Evolutionary conservation across 2,113 vertebrate species (phyloP).

Genomic region (Alosa alosa): DNA sequence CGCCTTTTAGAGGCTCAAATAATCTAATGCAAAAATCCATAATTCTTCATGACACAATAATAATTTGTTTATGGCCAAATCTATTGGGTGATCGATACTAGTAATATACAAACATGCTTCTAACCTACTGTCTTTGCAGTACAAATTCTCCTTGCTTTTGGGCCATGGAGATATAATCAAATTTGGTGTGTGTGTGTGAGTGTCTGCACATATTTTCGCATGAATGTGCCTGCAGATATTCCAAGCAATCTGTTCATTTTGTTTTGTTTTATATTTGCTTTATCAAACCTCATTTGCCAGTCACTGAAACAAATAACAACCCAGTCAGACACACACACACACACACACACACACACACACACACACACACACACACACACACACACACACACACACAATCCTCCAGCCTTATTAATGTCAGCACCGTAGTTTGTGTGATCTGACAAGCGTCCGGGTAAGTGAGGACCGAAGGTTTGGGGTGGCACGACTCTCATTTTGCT

Average conservation of each 20-base stretch:
- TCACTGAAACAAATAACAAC: neutral
- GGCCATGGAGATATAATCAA: neutral
- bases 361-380: neutral
- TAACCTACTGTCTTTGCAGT: neutral
- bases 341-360: neutral
- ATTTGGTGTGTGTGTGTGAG: neutral
- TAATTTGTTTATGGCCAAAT: conserved; percentile 65
- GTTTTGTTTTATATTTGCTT: neutral
- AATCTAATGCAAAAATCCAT: conserved; percentile 61
- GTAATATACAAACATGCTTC: conserved; percentile 51
- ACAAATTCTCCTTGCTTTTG: neutral
- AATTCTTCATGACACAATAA: conserved; percentile 58
- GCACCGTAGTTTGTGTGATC: neutral
- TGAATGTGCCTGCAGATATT: neutral
- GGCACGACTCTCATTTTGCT: neutral
- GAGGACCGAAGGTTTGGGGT: neutral
- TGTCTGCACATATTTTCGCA: neutral
- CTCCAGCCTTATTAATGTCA: neutral
- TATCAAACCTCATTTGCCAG: conserved; percentile 1
- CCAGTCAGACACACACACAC: neutral
- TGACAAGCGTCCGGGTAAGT: neutral
- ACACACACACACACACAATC: neutral
- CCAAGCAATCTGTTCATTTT: neutral
- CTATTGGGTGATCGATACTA: conserved; percentile 58
- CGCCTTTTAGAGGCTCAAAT: conserved; percentile 61